phyloP scores from a whole-genome alignment of 2,113 vertebrate species.

The Anolis carolinensis region DNA sequence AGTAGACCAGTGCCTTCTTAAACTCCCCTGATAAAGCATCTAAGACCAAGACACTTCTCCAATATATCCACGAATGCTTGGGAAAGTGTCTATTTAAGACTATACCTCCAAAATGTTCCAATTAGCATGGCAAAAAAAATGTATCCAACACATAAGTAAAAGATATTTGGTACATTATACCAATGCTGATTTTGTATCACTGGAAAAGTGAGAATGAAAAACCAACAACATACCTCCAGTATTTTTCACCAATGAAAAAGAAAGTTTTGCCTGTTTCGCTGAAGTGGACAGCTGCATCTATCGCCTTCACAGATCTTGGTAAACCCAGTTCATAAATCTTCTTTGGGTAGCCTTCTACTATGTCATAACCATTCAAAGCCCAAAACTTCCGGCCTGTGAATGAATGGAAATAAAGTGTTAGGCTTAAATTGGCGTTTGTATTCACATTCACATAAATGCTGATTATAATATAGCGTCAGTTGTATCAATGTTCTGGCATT shows the following conservation, averaged over 20 bases:
- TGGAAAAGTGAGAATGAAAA: not conserved
- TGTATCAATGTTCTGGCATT: not conserved
- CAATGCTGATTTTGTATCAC: too few relatives aligned
- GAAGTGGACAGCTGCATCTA: constrained; percentile 90
- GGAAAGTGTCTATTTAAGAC: too few relatives aligned
- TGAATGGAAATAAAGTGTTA: constrained; percentile 3
- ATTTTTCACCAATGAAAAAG: constrained; percentile 88
- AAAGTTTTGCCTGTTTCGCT: constrained; percentile 85
- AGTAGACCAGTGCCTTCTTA: too few relatives aligned
- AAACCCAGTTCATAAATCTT: constrained; percentile 92
- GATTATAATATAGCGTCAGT: not conserved
- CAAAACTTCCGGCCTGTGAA: constrained; percentile 89
- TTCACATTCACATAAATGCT: not conserved
- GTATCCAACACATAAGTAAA: not conserved
- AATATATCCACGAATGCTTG: too few relatives aligned
- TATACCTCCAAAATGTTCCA: too few relatives aligned
- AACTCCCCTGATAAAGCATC: too few relatives aligned
- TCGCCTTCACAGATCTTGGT: constrained; percentile 83
- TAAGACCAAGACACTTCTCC: too few relatives aligned
- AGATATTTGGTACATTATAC: not conserved
- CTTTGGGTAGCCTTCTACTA: constrained; percentile 88
- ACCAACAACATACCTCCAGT: constrained; percentile 86
- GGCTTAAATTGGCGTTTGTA: not conserved
- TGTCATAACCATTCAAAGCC: constrained; percentile 90
- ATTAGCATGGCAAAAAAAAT: too few relatives aligned